Evolutionary conservation across 2,797 vertebrate species (phyloP).

Genomic region (Harpagifer antarcticus): DNA sequence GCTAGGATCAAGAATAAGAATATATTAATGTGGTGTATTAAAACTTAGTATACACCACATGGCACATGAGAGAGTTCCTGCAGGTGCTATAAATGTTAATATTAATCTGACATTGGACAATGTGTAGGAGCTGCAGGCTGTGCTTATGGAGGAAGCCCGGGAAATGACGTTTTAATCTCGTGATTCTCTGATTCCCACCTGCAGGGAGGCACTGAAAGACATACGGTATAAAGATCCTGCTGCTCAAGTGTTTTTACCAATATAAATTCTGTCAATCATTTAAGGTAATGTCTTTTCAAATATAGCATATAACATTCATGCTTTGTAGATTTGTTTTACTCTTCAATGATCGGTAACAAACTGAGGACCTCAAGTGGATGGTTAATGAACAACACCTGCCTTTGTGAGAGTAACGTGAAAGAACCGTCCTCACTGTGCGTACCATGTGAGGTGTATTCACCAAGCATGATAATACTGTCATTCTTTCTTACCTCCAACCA

Average conservation of each 20-base stretch:
- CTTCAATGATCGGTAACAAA: constrained; percentile 24
- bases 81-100: constrained; percentile 32
- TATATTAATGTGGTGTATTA: not conserved
- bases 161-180: constrained; percentile 21
- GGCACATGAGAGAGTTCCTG: constrained; percentile 18
- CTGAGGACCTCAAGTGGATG: constrained; percentile 72
- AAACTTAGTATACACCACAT: not conserved
- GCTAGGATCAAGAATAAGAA: constrained; percentile 4
- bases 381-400: constrained; percentile 38
- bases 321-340: not conserved
- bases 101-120: constrained; percentile 16
- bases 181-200: constrained; percentile 12
- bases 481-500: constrained; percentile 9
- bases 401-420: not conserved
- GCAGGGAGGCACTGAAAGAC: not conserved
- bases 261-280: not conserved
- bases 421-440: not conserved
- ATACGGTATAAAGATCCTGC: not conserved
- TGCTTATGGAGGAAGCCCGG: not conserved
- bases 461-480: not conserved
- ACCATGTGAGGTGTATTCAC: constrained; percentile 21
- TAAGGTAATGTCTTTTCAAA: not conserved
- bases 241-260: not conserved
- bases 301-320: not conserved
- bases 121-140: constrained; percentile 26